Conservation (phyloP, 2,888 invertebrate genomes). For the Synanthedon vespiformis region DNA sequence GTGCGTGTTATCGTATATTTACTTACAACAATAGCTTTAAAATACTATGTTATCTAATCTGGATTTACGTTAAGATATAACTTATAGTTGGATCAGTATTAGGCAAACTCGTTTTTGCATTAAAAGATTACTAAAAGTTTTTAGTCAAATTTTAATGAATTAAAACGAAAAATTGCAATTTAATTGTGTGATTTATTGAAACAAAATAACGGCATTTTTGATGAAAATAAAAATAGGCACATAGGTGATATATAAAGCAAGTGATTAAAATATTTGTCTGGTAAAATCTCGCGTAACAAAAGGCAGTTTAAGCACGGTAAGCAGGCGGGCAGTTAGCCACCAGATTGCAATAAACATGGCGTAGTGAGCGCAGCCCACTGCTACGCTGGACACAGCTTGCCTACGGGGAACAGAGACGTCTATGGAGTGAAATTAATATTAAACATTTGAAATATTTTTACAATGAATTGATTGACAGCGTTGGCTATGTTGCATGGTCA, state of each 20-base stretch:
- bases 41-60: too few species aligned
- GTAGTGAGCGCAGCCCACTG: constrained; percentile 48
- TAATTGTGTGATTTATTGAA: too few species aligned
- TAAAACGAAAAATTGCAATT: too few species aligned
- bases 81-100: too few species aligned
- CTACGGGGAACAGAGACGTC: constrained; percentile 25
- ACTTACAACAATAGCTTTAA: too few species aligned
- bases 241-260: not conserved
- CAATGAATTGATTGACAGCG: not conserved
- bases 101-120: too few species aligned
- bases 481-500: too few species aligned
- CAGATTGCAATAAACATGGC: constrained; percentile 67
- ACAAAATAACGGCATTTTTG: not conserved
- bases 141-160: too few species aligned
- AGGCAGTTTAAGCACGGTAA: constrained; percentile 49
- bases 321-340: constrained; percentile 60
- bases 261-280: constrained; percentile 3
- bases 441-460: not conserved
- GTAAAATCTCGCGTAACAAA: constrained; percentile 36
- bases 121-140: too few species aligned
- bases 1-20: too few species aligned
- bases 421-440: constrained; percentile 18
- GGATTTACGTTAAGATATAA: too few species aligned
- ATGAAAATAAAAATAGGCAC: not conserved
- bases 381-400: constrained; percentile 55